Evolutionary conservation across 1,140 invertebrate species (phyloP), one percentile per base, ranked within the genome.

Genomic region (Sogatella furcifera): DNA sequence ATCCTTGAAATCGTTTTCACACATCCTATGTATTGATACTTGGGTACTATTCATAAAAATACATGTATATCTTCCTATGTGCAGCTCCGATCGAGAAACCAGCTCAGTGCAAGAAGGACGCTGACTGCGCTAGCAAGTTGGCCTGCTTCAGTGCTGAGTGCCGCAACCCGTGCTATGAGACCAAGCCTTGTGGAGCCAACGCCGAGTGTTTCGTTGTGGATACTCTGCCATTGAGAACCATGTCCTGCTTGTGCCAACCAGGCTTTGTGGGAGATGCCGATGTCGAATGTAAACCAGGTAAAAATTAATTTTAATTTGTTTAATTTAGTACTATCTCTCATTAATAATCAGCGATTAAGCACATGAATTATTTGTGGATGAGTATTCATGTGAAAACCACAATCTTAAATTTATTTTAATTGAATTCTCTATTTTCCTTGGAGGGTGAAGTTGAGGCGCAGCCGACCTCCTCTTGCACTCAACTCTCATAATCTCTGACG

Each of bases 231-330:
- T 79, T 92, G 72, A 80, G 90, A 64, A 92, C 90, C 15, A 90
- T 94, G 82, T 82, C 89, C 46, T 95, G 91, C 70, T 81, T 88
- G 68, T 95, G 91, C 71, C 77, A 86, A 53, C 83, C 81, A 55
- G 89, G 88, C 56, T 90, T 82, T 71, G 80, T 84, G 63, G 90
- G 90, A 62, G 89, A 93, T 71, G 89, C 90, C 10, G 88, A 90
- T 64, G 80, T 86, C 55, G 82, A 86, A 72, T 94, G 90, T 72
- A 81, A 78, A 68, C 79, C 78, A 79, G 84, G 89, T 90, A 82
- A 74, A n/a, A n/a, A n/a, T n/a, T n/a, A n/a, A n/a, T n/a, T n/a
- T n/a, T n/a, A n/a, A 73, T 41, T 49, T 49, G 21, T 6, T 22
- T 2, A 2, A 15, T 11, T 49, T 49, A 11, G 15, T 49, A n/a